These are phyloP conservation scores for Grantiella picta DNA, from an alignment of 2,113 vertebrate species.

Conservation along the genomic window DNA sequence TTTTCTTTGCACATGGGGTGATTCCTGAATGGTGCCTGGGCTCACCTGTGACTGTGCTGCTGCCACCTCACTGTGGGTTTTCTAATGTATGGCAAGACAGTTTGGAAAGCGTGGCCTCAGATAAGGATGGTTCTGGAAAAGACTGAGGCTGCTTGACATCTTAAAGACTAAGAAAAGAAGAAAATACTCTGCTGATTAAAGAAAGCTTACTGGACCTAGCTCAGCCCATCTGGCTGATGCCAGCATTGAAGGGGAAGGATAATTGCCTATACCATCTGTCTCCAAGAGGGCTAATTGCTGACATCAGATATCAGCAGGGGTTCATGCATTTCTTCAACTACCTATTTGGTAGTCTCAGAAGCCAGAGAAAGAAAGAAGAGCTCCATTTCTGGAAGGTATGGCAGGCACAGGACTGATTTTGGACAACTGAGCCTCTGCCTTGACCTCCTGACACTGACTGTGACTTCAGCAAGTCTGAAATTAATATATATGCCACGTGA, in stretches of 20 bases:
- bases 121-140: neutral
- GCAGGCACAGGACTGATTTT: neutral
- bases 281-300: constrained; percentile 58
- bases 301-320: constrained; percentile 52
- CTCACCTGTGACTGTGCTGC: neutral
- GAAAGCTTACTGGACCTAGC: constrained; percentile 61
- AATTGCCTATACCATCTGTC: constrained; percentile 60
- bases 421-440: neutral
- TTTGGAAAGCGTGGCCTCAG: neutral
- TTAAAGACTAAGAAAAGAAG: neutral
- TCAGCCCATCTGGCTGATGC: constrained; percentile 58
- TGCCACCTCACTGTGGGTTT: neutral
- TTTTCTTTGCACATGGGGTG: neutral
- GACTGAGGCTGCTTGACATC: neutral
- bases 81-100: neutral
- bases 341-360: constrained; percentile 10
- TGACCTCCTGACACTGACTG: neutral
- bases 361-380: neutral
- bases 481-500: neutral
- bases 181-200: constrained; percentile 49
- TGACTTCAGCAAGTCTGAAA: neutral
- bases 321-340: constrained; percentile 34
- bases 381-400: neutral
- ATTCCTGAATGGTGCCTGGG: neutral
- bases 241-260: constrained; percentile 48